Evolutionary conservation across 2,113 vertebrate species (phyloP).

Genomic region (Furnarius figulus): DNA sequence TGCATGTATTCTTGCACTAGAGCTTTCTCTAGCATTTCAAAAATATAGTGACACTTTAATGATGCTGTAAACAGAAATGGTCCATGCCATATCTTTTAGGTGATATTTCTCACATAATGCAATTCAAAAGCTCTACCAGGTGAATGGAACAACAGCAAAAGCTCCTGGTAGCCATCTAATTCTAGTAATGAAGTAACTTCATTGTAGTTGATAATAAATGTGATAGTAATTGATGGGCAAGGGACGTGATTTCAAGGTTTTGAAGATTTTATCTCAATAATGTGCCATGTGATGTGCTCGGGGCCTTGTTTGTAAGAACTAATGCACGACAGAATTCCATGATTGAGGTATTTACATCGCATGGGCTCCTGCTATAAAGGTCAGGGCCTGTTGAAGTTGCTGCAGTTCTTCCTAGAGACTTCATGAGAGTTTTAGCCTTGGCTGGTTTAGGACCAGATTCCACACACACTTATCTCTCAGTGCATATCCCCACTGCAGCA

Average conservation of each 20-base stretch:
- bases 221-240: neutral
- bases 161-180: neutral
- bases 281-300: neutral
- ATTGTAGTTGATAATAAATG: neutral
- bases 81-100: neutral
- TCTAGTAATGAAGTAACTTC: neutral
- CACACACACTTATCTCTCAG: neutral
- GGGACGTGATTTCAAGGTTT: neutral
- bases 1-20: neutral
- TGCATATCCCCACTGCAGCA: neutral
- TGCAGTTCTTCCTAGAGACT: neutral
- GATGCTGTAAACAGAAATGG: constrained; percentile 25
- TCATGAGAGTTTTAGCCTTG: neutral
- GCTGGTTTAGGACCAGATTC: neutral
- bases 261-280: neutral
- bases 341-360: neutral
- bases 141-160: neutral
- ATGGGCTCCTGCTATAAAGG: neutral
- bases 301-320: neutral
- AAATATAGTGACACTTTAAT: constrained; percentile 50
- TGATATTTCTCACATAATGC: constrained; percentile 9
- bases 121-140: neutral
- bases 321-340: neutral
- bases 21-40: neutral
- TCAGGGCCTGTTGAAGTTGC: neutral